Percentiles rank a stretch among this genome's conserved stretches.
phyloP scores from a whole-genome alignment of 2,888 invertebrate genomes.

The Carcina quercana region DNA sequence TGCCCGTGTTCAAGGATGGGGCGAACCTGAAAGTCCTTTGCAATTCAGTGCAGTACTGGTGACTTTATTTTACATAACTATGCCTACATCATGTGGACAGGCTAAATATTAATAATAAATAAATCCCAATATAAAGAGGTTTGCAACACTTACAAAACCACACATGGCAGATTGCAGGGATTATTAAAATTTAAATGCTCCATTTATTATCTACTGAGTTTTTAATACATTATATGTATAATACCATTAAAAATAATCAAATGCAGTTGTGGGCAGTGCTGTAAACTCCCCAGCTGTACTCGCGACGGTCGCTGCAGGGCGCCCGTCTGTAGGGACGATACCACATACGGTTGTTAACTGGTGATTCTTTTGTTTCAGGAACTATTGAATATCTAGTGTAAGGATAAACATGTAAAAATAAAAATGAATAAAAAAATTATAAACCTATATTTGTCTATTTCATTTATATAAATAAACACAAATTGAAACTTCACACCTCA shows the following conservation, averaged over 20 bases:
- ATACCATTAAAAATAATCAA: neutral
- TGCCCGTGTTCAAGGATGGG: too few relatives aligned
- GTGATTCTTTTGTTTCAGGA: slow-evolving; percentile 51
- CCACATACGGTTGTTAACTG: neutral
- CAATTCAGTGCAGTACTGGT: too few relatives aligned
- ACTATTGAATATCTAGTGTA: slow-evolving; percentile 49
- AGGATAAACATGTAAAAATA: slow-evolving; percentile 32
- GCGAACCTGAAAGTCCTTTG: too few relatives aligned
- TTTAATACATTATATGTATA: neutral
- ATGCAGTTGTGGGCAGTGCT: neutral
- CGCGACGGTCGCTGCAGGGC: neutral
- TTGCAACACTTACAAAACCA: too few relatives aligned
- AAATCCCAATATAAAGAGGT: too few relatives aligned
- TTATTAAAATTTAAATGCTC: too few relatives aligned
- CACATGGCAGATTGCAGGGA: too few relatives aligned
- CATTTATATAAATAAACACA: neutral
- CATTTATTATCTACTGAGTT: neutral
- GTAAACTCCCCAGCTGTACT: neutral
- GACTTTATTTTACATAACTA: too few relatives aligned
- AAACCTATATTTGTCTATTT: slow-evolving; percentile 25
- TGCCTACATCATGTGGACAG: too few relatives aligned
- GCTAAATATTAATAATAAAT: too few relatives aligned
- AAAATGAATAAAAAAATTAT: slow-evolving; percentile 31
- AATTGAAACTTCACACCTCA: neutral
- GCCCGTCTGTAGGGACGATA: neutral